Evolutionary conservation across 2,888 invertebrate genomes (phyloP).

Genomic region (Tenthredo mesomela): DNA sequence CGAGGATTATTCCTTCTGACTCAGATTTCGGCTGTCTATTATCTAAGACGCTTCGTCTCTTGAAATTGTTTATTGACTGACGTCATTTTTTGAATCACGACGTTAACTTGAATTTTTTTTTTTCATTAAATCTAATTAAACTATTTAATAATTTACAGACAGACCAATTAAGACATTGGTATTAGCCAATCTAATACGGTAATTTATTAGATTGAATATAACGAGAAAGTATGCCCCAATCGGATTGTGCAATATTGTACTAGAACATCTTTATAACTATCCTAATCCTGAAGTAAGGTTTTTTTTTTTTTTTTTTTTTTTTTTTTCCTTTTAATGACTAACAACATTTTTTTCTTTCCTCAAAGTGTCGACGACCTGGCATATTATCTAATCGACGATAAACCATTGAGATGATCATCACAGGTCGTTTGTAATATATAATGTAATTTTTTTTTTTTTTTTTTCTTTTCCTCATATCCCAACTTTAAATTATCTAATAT

Average conservation of each 20-base stretch:
- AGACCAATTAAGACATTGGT: neutral
- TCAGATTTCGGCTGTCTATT: neutral
- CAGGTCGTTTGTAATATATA: neutral
- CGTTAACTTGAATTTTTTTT: neutral
- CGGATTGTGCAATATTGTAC: neutral
- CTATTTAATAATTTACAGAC: neutral
- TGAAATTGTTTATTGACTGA: neutral
- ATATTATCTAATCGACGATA: neutral
- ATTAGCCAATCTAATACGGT: neutral
- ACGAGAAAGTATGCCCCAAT: neutral
- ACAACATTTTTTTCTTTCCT: neutral
- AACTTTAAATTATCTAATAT: neutral
- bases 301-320: neutral
- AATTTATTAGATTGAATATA: conserved; percentile 1
- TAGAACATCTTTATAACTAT: neutral
- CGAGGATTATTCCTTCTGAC: neutral
- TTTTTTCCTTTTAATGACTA: neutral
- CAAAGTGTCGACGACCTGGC: too few relatives aligned
- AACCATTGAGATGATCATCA: neutral
- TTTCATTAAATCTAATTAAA: neutral
- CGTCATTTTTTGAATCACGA: neutral
- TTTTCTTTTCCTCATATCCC: neutral
- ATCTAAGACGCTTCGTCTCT: neutral
- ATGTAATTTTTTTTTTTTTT: too few relatives aligned
- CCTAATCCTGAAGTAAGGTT: neutral